Evolutionary conservation across 2,888 invertebrate species (phyloP).

Genomic region (Cerastis leucographa): DNA sequence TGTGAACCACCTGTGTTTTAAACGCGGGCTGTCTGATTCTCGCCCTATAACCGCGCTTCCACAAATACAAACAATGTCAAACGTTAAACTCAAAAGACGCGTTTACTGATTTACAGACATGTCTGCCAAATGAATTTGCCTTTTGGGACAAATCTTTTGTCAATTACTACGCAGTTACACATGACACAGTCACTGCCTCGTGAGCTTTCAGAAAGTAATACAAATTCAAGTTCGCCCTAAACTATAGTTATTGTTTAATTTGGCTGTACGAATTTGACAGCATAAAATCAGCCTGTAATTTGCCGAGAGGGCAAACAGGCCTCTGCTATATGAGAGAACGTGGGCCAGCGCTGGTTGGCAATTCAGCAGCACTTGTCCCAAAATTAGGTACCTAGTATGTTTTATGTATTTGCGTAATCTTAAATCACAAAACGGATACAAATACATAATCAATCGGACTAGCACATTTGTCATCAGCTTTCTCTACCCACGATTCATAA

Average conservation of each 20-base stretch:
- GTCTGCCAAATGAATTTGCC: not conserved
- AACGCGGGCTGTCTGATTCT: too few relatives aligned
- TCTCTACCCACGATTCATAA: conserved; percentile 29
- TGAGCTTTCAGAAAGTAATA: not conserved
- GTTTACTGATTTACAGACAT: not conserved
- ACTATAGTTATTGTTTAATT: not conserved
- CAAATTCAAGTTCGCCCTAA: not conserved
- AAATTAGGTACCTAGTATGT: not conserved
- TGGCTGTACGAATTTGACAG: not conserved
- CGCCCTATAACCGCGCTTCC: too few relatives aligned
- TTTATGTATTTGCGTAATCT: not conserved
- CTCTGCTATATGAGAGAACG: not conserved
- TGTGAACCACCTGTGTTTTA: too few relatives aligned
- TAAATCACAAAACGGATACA: conserved; percentile 18
- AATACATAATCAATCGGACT: conserved; percentile 17
- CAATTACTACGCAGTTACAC: not conserved
- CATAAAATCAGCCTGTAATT: not conserved
- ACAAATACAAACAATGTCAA: too few relatives aligned
- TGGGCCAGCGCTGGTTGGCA: not conserved
- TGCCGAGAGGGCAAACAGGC: not conserved
- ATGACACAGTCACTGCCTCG: not conserved
- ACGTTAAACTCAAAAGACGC: not conserved
- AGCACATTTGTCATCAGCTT: conserved; percentile 19
- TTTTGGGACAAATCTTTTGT: not conserved
- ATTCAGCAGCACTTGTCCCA: not conserved